Evolutionary conservation across 2,113 vertebrate genomes (phyloP), one percentile per base, ranked within the genome.

Genomic region (Numenius arquata): DNA sequence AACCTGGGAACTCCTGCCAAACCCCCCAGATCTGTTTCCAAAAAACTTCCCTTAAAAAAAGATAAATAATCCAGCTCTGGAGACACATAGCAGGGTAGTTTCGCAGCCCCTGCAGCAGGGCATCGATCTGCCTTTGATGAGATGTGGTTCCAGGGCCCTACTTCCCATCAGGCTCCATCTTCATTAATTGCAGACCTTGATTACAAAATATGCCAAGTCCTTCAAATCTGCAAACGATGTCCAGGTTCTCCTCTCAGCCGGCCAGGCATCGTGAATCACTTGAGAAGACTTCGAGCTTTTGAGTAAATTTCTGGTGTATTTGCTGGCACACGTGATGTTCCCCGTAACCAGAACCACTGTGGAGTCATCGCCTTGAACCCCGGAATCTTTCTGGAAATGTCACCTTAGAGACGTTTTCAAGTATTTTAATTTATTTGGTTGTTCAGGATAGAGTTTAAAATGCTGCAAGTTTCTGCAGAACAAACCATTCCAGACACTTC

Each of bases 21-120:
- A 17, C 8, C 17, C 30, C 12, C 14, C 5, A 5, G 48, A 29
- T 38, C 15, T 3, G 7, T 4, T 73, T 29, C 85, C 58, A 47
- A 76, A 62, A 72, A 77, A 1, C 3, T 56, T 29, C 30, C 55
- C 55, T 65, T 7, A 1, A 13, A 50, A 19, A 20, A 20, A 19
- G 20, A 30, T 32, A 32, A 34, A 23, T 9, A 23, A 59, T 14
- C 30, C 50, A 71, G 45, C 6, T 2, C 26, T 40, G 10, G 50
- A 13, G 74, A 5, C 32, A 70, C 0, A 1, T 1, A 43, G 47
- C 0, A 2, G 47, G 43, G 83, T 14, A 29, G 55, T 45, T 65
- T 25, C 70, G 26, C 59, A 43, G 8, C 7, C 36, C 41, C 72
- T 48, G 81, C 67, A 70, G 76, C 36, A 74, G 76, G 71, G 32